Base-by-base conservation (phyloP, 2,113 vertebrate species). In the Callipepla squamata region DNA sequence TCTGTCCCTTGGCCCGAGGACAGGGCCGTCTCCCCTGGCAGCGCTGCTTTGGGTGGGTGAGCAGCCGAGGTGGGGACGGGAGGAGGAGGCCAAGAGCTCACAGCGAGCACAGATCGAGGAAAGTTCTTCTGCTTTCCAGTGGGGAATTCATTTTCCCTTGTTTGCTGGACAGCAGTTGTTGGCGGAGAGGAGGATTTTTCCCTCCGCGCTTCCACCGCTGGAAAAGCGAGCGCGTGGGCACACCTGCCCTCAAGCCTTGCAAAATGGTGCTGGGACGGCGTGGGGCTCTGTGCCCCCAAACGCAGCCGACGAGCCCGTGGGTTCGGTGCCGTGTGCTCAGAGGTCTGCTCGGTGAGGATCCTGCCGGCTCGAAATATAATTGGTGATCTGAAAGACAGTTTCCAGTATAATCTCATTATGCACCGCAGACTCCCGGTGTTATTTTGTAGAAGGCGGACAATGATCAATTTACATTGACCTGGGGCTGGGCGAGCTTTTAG, bases 401-500 rank as follows among this genome's bases (percentile, higher is more conserved):
- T 98, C 97, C 97, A 98, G 97, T 97, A 98, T 98, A 98, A 98
- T 98, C 98, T 98, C 97, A 98, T 98, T 98, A 98, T 97, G 97
- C 97, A 97, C 97, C 97, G 97, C 98, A 98, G 98, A 98, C 98
- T 98, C 98, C 97, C 95, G 96, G 98, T 98, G 97, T 98, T 98
- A 97, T 98, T 98, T 98, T 98, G 98, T 98, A 96, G 97, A 98
- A 98, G 98, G 98, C 97, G 97, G 98, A 98, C 98, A 98, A 98
- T 98, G 98, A 98, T 98, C 98, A 98, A 98, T 98, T 98, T 98
- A 98, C 98, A 98, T 98, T 98, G 98, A 98, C 97, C 98, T 97
- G 97, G 97, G 98, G 98, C 98, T 98, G 97, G 97, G 97, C 93
- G 92, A 98, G 98, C 98, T 98, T 98, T 98, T 98, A 98, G 97